Base-by-base conservation (phyloP, 2,888 invertebrate genomes). In the Bugulina stolonifera region DNA sequence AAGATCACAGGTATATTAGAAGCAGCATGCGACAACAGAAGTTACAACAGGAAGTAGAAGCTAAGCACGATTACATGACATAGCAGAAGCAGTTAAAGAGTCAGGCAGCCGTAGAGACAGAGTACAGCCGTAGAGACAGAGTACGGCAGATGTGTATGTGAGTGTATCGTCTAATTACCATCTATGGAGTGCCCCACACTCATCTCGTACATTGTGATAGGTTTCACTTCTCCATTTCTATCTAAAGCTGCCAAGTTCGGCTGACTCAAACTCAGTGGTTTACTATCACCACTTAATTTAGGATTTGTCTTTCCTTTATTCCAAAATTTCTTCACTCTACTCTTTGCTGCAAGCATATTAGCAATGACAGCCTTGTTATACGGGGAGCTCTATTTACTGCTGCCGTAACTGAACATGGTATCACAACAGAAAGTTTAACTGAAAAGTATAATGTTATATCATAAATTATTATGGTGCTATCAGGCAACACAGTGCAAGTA, bases 301-400 rank as follows among this genome's bases (percentile, higher is more conserved):
- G 14, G 2, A 64, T 27, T 64, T 14, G 25, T 34, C 32, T 64
- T 64, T 27, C 64, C 64, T 64, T 64, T 64, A 27, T 27, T 64
- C 64, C 64, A 64, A 64, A 64, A 64, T 27, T 64, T 64, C 64
- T 64, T 64, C 5, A 64, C 64, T 64, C 64, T 22, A 64, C 64
- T 64, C 32, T 64, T 64, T 5, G 64, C 64, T 64, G 64, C 27
- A 64, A 64, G 64, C 29, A 34, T 25, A 57, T 57, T 57, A 27
- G 27, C 18, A 43, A 43, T 18, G 18, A n/a, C n/a, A n/a, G n/a
- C n/a, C n/a, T n/a, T n/a, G n/a, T n/a, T n/a, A n/a, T n/a, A n/a
- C n/a, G n/a, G n/a, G n/a, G n/a, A n/a, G n/a, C n/a, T n/a, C n/a
- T n/a, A n/a, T n/a, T n/a, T n/a, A n/a, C n/a, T n/a, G n/a, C n/a